These are phyloP conservation scores for Ptychobarbus kaznakovi DNA, from an alignment of 2,797 vertebrate genomes.

Conservation along the genomic window DNA sequence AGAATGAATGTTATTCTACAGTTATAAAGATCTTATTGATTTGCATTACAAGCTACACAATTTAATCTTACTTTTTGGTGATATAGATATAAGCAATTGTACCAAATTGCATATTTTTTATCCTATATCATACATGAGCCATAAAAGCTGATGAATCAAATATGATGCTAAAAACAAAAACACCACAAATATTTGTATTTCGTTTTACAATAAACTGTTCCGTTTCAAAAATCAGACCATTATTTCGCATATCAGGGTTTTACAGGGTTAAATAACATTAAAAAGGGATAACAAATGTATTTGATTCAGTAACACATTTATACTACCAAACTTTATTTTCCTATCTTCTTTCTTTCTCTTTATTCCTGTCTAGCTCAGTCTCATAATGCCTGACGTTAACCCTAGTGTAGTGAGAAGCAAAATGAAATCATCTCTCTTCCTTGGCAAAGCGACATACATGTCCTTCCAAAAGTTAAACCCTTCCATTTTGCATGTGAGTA, in stretches of 20 bases:
- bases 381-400: not conserved
- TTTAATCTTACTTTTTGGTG: too few species aligned
- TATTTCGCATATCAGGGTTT: not conserved
- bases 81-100: too few species aligned
- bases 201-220: not conserved
- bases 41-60: too few species aligned
- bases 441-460: slow-evolving; percentile 20
- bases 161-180: not conserved
- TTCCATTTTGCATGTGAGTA: slow-evolving; percentile 38
- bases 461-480: slow-evolving; percentile 46
- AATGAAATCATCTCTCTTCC: not conserved
- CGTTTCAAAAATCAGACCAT: not conserved
- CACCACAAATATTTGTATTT: not conserved
- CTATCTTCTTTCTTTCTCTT: not conserved
- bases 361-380: not conserved
- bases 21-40: too few species aligned
- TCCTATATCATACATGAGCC: too few species aligned
- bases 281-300: not conserved
- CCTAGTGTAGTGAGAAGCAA: not conserved
- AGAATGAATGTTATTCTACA: too few species aligned
- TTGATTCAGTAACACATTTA: not conserved
- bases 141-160: not conserved
- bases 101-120: too few species aligned
- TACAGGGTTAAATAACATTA: not conserved
- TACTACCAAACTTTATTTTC: not conserved